These are phyloP conservation scores for Procapra przewalskii DNA, from an alignment of 2,113 vertebrate species.

Conservation along the genomic window DNA sequence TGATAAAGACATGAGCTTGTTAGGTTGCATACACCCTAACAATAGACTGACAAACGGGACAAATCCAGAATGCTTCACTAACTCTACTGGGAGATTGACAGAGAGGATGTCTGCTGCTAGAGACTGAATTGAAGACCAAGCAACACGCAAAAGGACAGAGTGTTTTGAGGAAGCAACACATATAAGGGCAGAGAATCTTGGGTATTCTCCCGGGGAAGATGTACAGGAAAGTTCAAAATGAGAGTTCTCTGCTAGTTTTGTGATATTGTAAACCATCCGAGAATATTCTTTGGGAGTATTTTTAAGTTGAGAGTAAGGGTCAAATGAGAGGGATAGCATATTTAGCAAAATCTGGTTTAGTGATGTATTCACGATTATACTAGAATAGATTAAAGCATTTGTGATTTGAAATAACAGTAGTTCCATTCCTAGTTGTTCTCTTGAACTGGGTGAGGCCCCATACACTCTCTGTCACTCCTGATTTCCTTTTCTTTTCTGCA, in stretches of 20 bases:
- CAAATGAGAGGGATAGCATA: background rate
- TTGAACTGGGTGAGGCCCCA: background rate
- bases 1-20: background rate
- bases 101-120: background rate
- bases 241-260: background rate
- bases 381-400: background rate
- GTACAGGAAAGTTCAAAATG: background rate
- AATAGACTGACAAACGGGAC: background rate
- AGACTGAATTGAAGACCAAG: background rate
- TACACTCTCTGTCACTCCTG: background rate
- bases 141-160: background rate
- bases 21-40: background rate
- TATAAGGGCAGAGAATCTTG: background rate
- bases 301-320: background rate
- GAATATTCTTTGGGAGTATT: background rate
- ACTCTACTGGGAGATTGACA: background rate
- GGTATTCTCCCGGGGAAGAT: background rate
- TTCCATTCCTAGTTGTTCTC: background rate
- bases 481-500: background rate
- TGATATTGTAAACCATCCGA: background rate
- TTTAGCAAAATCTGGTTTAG: background rate
- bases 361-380: background rate
- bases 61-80: background rate
- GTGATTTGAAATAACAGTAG: background rate
- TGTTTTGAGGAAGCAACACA: no score